Evolutionary conservation across 1,140 invertebrate species (phyloP), one percentile per base, ranked within the genome.

Genomic region (Eumeta japonica): DNA sequence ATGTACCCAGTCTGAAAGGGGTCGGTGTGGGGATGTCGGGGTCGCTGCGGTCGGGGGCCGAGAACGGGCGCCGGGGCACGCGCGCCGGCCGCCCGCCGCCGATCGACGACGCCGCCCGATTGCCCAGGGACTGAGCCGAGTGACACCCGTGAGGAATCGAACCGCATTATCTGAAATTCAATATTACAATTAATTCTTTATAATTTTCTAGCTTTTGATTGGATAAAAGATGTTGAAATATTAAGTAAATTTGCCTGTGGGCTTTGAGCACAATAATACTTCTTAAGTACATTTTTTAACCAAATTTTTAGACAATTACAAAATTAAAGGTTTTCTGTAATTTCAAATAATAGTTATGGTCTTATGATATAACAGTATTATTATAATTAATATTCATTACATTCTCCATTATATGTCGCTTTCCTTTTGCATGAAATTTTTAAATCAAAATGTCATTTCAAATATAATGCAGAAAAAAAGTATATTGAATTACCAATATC

Each of bases 71-170:
- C 9, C 66, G 47, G 52, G 60, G 60, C 9, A 19, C 56, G 38
- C 39, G 5, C 30, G 40, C 35, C 60, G 49, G 10, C 55, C 33
- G 83, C 82, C 43, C 79, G 83, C 35, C 85, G 89, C 2, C 91
- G 72, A 74, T 91, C 89, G 16, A 85, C 84, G 36, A 90, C 87
- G 66, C 88, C 90, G 65, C 90, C 89, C 24, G 89, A 90, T 11
- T 88, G 82, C 12, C 81, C 82, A 29, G 86, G 81, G 2, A 43
- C 51, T 16, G 65, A 45, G 19, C 83, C 84, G 38, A 88, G 63
- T 5, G 84, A 85, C 66, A 90, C 87, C 67, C 87, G 81, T 29
- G 85, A 87, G 4, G 82, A 81, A 60, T 89, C 87, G 55, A 88
- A 79, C 49, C 85, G 80, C 86, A 90, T 88, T 28, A 89, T 80